Conservation (phyloP, 2,113 vertebrate genomes). For the Antechinus flavipes region DNA sequence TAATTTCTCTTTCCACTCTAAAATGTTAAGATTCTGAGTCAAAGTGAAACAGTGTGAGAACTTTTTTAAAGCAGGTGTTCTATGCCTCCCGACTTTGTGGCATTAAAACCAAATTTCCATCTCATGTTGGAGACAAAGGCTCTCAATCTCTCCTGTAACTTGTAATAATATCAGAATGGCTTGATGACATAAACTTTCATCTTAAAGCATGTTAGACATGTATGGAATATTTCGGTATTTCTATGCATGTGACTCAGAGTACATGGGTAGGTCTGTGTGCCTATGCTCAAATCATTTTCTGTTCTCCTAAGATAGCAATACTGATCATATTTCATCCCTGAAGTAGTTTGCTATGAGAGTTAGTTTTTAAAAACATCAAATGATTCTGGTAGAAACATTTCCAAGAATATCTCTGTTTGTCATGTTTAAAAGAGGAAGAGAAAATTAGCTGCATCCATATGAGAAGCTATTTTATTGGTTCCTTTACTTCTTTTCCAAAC, state of each 20-base stretch:
- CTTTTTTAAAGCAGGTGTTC: background rate
- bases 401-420: conserved; percentile 8
- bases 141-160: background rate
- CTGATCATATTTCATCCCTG: background rate
- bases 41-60: conserved; percentile 21
- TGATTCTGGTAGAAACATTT: conserved; percentile 28
- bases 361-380: conserved; percentile 21
- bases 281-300: background rate
- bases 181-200: background rate
- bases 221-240: background rate
- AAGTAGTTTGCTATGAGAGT: background rate
- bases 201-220: background rate
- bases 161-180: background rate
- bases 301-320: background rate
- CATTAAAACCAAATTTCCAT: background rate
- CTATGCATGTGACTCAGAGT: background rate
- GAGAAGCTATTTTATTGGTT: background rate
- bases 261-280: background rate
- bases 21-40: conserved; percentile 25
- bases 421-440: conserved; percentile 20
- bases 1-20: conserved; percentile 15
- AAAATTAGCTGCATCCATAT: background rate
- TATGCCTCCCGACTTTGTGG: background rate
- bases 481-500: background rate
- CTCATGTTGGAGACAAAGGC: background rate